Percentiles rank a stretch among this genome's conserved stretches.
These are phyloP conservation scores for Magallana ariakensis DNA, from an alignment of 1,140 invertebrate genomes.

Conservation along the genomic window DNA sequence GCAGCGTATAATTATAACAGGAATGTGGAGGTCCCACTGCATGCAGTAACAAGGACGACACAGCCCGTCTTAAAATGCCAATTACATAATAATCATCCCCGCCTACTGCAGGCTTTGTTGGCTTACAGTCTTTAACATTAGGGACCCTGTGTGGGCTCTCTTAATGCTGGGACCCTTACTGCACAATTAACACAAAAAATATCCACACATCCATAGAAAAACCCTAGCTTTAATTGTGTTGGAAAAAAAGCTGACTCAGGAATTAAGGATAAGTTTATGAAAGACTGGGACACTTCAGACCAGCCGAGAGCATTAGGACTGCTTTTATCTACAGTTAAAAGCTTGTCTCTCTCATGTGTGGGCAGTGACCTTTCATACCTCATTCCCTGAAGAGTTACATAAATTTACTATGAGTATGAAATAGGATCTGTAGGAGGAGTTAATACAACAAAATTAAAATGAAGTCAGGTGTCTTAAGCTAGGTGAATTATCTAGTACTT, in stretches of 20 bases:
- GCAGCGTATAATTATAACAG: no score
- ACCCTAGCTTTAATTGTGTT: background rate
- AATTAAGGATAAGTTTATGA: background rate
- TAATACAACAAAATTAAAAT: no score
- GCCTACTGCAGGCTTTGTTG: background rate
- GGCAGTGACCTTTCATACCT: background rate
- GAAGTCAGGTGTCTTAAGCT: no score
- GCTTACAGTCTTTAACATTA: background rate
- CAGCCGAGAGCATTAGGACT: background rate
- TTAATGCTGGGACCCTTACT: background rate
- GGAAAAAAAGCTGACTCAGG: no score
- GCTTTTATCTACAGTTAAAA: background rate
- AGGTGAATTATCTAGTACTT: no score
- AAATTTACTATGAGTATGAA: background rate
- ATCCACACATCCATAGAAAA: background rate
- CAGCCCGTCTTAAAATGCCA: background rate
- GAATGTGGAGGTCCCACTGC: no score
- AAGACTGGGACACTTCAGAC: background rate
- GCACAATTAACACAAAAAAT: background rate
- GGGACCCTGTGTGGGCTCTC: background rate
- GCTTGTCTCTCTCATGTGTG: background rate
- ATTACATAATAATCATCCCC: conserved; percentile 21
- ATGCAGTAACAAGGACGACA: no score
- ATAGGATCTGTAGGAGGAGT: no score
- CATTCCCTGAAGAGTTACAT: background rate